Evolutionary conservation across 2,113 vertebrate species (phyloP).

Genomic region (Bubo blakistoni): DNA sequence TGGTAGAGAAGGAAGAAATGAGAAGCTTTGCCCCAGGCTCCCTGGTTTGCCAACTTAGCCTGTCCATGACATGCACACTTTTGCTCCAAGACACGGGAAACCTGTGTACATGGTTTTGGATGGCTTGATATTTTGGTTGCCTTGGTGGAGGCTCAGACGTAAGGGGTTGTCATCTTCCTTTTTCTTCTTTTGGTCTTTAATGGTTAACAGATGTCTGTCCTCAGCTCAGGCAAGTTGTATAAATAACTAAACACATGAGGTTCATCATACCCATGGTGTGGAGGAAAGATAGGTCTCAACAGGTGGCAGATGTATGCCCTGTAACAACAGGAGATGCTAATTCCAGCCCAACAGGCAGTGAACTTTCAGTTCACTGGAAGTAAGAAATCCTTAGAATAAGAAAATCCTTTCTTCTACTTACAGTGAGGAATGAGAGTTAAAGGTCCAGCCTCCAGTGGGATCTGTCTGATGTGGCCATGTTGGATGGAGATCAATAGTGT

Average conservation of each 20-base stretch:
- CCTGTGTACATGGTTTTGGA: background rate
- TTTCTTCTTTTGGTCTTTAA: background rate
- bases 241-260: background rate
- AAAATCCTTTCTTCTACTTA: background rate
- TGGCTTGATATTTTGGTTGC: background rate
- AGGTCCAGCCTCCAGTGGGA: background rate
- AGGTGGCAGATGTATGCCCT: background rate
- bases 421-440: background rate
- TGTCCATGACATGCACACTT: background rate
- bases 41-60: background rate
- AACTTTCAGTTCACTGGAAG: background rate
- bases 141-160: background rate
- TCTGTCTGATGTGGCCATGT: background rate
- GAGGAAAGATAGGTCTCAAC: background rate
- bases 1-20: background rate
- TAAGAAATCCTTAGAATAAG: background rate
- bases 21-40: background rate
- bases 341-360: background rate
- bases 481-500: background rate
- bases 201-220: background rate
- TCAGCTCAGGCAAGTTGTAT: background rate
- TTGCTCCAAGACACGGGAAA: background rate
- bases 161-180: background rate
- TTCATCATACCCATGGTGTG: rapidly evolving
- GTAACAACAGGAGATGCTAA: background rate